Evolutionary conservation across 1,140 invertebrate species (phyloP).

Genomic region (Hycleus phaleratus): DNA sequence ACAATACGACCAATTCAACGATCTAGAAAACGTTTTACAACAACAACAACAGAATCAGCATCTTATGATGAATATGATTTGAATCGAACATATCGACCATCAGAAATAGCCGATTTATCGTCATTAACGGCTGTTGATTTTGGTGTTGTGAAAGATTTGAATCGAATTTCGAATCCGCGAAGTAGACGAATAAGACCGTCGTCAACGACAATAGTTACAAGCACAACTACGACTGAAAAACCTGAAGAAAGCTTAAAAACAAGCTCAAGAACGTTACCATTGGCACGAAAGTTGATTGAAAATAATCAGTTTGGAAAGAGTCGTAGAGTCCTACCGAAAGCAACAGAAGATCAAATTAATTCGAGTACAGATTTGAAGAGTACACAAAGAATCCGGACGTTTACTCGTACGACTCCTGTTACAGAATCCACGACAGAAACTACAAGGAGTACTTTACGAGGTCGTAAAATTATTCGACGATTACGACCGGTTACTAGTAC

Average conservation of each 20-base stretch:
- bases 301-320: conserved; percentile 11
- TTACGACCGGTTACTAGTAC: conserved; percentile 17
- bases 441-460: conserved; percentile 3
- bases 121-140: conserved; percentile 40
- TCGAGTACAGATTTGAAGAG: conserved; percentile 7
- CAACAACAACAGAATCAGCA: conserved; percentile 5
- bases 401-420: conserved; percentile 6
- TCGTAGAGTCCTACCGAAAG: conserved; percentile 8
- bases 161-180: conserved; percentile 1
- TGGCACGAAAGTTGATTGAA: conserved; percentile 23
- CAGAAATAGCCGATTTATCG: conserved; percentile 38
- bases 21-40: conserved; percentile 4
- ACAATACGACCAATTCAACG: background rate
- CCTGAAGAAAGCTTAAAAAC: conserved; percentile 29
- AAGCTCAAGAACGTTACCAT: conserved; percentile 21
- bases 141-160: conserved; percentile 15
- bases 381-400: conserved; percentile 13
- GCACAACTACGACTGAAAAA: conserved; percentile 27
- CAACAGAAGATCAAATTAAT: conserved; percentile 22
- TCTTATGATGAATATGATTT: conserved; percentile 13
- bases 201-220: conserved; percentile 19
- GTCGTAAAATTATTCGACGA: conserved; percentile 27
- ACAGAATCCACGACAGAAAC: conserved; percentile 13
- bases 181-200: conserved; percentile 19
- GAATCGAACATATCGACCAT: conserved; percentile 25